Base-by-base conservation (phyloP, 2,113 vertebrate species). In the Oxygymnocypris stewartii region DNA sequence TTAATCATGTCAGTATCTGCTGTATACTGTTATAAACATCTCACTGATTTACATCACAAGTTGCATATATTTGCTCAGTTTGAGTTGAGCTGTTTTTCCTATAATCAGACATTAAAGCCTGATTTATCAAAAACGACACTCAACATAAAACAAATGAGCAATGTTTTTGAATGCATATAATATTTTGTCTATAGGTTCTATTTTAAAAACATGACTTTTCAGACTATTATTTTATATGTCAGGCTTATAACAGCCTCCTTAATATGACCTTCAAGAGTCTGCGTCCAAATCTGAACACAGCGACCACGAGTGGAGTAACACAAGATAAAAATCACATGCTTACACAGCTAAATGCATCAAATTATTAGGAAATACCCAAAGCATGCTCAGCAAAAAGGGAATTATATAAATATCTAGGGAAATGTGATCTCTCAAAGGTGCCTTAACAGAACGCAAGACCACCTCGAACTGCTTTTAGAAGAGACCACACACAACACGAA, bases 401-500 rank as follows among this genome's bases (percentile, higher is more conserved):
- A 47, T 81, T 65, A 31, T 81, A 47, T n/a, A 3, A 31, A 81
- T 67, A 31, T 67, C 14, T 14, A 11, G 12, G 16, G 67, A 65
- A 82, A 82, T 76, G 7, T 76, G 57, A 82, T 82, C 78, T 23
- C 40, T 81, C 65, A 73, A 54, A 63, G 71, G 71, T 42, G 44
- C 59, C 12, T 51, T 69, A 69, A 79, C 6, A 11, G 54, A 82
- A 63, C 54, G 61, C 75, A 75, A 49, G 54, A 75, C 85, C 79
- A 82, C 69, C 77, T 51, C 31, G 4, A 37, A 79, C 63, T 69
- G 69, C 57, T 77, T 31, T 87, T 37, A 40, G 76, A n/a, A n/a
- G 40, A 76, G 85, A 67, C 69, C 85, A 77, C 71, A 82, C 85
- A 31, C 77, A 74, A 28, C 31, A 81, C 1, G 23, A 84, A 77